Evolutionary conservation across 2,888 invertebrate species (phyloP).

Genomic region (Hirtodrosophila histrioides): DNA sequence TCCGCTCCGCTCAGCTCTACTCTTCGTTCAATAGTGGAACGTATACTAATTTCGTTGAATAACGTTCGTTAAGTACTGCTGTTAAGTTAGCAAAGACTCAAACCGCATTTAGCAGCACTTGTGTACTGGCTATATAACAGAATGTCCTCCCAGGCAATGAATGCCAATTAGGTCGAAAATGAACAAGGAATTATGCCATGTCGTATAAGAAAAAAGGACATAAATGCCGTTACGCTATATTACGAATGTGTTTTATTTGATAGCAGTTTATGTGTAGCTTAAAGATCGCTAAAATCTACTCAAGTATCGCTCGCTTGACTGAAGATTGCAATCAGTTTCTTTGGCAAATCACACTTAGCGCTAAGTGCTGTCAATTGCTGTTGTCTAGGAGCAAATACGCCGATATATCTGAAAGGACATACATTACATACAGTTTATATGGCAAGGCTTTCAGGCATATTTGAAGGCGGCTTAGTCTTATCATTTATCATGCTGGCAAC

Average conservation of each 20-base stretch:
- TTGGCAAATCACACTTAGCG: conserved; percentile 40
- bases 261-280: no score
- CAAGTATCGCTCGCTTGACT: no score
- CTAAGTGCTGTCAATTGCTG: conserved; percentile 62
- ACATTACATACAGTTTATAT: conserved; percentile 21
- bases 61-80: neutral
- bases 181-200: neutral
- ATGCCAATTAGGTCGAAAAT: conserved; percentile 24
- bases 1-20: neutral
- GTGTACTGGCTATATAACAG: conserved; percentile 12
- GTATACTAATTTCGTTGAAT: conserved; percentile 13
- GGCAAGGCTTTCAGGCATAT: conserved; percentile 46
- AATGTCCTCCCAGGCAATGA: neutral
- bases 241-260: no score
- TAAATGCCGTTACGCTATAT: conserved; percentile 9
- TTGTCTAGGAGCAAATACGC: conserved; percentile 53
- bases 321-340: conserved; percentile 49
- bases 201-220: neutral
- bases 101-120: conserved; percentile 1
- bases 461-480: conserved; percentile 45
- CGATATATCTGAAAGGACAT: conserved; percentile 30
- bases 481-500: conserved; percentile 62
- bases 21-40: conserved; percentile 1
- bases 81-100: conserved; percentile 12
- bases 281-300: no score